phyloP scores from a whole-genome alignment of 2,113 vertebrate genomes.

The Thamnophis sirtalis region DNA sequence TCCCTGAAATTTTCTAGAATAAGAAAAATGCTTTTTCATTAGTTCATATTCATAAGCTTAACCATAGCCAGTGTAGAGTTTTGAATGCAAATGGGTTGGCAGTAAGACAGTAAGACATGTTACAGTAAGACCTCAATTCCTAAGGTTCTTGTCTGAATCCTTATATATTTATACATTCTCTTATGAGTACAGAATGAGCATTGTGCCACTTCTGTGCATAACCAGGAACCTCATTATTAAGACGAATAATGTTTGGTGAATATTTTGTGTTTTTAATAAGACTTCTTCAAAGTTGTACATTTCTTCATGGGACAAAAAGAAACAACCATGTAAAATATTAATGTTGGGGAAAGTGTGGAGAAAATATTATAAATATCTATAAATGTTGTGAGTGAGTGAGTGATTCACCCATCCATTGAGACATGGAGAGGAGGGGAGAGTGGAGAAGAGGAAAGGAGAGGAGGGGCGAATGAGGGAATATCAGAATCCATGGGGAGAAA shows the following conservation, averaged over 20 bases:
- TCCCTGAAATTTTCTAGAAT: not conserved
- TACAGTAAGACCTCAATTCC: not conserved
- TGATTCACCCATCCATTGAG: not conserved
- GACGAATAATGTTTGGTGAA: not conserved
- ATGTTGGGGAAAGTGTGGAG: not conserved
- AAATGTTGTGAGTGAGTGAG: not conserved
- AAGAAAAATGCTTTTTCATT: not conserved
- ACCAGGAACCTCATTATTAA: not conserved
- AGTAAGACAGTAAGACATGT: not conserved
- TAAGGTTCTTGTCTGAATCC: not conserved
- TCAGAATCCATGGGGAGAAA: not conserved
- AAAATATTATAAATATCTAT: not conserved
- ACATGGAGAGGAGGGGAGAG: not conserved
- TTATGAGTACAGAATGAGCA: not conserved
- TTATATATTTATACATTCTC: not conserved
- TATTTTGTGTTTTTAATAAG: not conserved
- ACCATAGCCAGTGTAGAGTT: not conserved
- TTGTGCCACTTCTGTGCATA: not conserved
- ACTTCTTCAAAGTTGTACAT: not conserved
- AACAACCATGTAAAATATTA: not conserved
- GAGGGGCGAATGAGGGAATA: not conserved
- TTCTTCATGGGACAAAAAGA: not conserved
- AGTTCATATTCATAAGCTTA: not conserved
- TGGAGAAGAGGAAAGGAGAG: too few relatives aligned
- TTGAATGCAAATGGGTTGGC: not conserved